A percentile compares a stretch with the other conserved stretches of the same genome.
These are phyloP conservation scores for Idaea aversata DNA, from an alignment of 2,888 invertebrate species.

Conservation along the genomic window DNA sequence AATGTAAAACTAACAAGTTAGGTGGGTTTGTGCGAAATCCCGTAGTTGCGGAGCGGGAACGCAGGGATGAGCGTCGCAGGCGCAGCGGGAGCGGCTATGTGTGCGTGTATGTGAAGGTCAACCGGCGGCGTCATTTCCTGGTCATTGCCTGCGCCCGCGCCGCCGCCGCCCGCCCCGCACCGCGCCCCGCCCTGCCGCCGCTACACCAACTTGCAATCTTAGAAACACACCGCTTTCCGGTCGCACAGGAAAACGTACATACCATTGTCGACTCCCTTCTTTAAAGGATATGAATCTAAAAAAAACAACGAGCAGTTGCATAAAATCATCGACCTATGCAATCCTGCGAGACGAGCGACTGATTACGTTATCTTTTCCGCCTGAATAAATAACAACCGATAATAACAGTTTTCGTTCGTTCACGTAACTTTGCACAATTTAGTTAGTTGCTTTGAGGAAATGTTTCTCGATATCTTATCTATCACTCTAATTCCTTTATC, in stretches of 20 bases:
- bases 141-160: conserved; percentile 73
- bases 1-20: not conserved
- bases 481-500: conserved; percentile 52
- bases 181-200: conserved; percentile 31
- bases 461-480: conserved; percentile 43
- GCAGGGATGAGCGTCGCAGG: conserved; percentile 42
- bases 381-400: conserved; percentile 33
- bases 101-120: conserved; percentile 65
- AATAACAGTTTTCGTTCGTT: conserved; percentile 38
- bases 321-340: conserved; percentile 22
- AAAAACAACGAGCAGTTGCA: conserved; percentile 30
- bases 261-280: conserved; percentile 42
- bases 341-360: conserved; percentile 27
- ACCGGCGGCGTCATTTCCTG: conserved; percentile 78
- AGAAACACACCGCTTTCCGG: conserved; percentile 65
- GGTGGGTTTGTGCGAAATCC: conserved; percentile 18
- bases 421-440: conserved; percentile 38
- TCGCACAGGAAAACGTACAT: conserved; percentile 63
- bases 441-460: conserved; percentile 73
- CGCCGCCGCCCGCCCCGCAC: conserved; percentile 38
- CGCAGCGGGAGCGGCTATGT: conserved; percentile 33
- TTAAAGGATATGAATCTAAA: conserved; percentile 46
- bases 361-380: conserved; percentile 53
- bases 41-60: conserved; percentile 36
- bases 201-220: conserved; percentile 45